A percentile compares a stretch with the other conserved stretches of the same genome.
These are phyloP conservation scores for Eilema griseolum DNA, from an alignment of 2,888 invertebrate genomes.

Conservation along the genomic window DNA sequence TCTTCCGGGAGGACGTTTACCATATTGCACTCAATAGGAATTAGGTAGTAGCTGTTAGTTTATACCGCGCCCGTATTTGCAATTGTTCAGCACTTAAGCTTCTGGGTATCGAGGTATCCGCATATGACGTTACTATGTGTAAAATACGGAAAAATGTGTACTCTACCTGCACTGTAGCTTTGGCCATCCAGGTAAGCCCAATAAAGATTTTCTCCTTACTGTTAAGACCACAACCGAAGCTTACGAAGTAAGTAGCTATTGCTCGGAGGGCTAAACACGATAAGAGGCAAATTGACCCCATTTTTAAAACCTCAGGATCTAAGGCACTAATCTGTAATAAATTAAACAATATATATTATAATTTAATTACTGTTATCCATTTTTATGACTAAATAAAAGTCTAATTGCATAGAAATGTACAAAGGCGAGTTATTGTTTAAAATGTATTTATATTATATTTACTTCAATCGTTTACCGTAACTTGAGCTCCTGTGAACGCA, in stretches of 20 bases:
- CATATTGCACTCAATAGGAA: no score
- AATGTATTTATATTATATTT: background rate
- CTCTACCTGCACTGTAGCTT: constrained; percentile 95
- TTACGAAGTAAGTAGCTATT: constrained; percentile 87
- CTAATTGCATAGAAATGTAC: background rate
- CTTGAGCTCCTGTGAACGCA: constrained; percentile 94
- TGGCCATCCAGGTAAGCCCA: constrained; percentile 94
- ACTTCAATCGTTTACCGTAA: constrained; percentile 86
- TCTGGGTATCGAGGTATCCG: background rate
- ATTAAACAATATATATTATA: constrained; percentile 3
- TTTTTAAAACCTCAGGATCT: constrained; percentile 88
- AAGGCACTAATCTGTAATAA: constrained; percentile 84
- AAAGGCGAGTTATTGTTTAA: background rate
- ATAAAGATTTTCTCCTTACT: constrained; percentile 94
- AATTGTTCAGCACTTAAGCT: background rate
- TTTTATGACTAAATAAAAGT: background rate
- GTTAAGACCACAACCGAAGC: constrained; percentile 91
- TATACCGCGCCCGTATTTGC: no score
- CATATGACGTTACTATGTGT: background rate
- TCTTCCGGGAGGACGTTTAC: no score
- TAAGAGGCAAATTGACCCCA: constrained; percentile 89
- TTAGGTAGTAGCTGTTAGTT: no score
- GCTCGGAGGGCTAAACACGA: constrained; percentile 88
- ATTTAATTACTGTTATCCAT: background rate
- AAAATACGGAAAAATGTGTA: background rate